Conservation (phyloP, 2,888 invertebrate species). For the Camponotus fellah region DNA sequence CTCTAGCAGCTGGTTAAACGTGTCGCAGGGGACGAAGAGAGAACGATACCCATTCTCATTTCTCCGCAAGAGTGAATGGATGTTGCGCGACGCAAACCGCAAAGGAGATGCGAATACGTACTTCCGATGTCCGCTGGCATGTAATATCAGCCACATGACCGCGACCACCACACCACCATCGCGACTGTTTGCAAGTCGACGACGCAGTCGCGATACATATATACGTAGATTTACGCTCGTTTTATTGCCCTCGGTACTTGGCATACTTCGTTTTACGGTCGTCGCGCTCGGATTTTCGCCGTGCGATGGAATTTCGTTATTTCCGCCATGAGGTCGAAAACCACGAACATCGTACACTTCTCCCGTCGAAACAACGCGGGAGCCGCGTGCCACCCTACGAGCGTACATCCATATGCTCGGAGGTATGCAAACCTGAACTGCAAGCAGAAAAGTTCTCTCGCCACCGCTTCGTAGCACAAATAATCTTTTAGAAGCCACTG, state of each 20-base stretch:
- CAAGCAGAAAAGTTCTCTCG: not conserved
- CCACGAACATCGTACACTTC: constrained; percentile 48
- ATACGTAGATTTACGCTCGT: constrained; percentile 67
- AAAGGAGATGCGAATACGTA: constrained; percentile 66
- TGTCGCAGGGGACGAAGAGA: not conserved
- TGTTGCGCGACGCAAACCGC: constrained; percentile 71
- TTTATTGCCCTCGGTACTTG: constrained; percentile 72
- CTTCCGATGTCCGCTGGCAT: constrained; percentile 45
- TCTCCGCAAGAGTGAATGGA: constrained; percentile 67
- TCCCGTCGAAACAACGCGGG: constrained; percentile 32
- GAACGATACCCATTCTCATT: constrained; percentile 72
- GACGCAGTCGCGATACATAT: constrained; percentile 53
- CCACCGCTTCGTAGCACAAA: constrained; percentile 8
- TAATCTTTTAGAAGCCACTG: constrained; percentile 10
- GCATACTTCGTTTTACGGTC: constrained; percentile 68
- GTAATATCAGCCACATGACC: constrained; percentile 54
- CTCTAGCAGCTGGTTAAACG: not conserved
- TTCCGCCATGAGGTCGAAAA: constrained; percentile 54
- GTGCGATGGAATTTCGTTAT: constrained; percentile 75
- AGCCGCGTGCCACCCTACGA: constrained; percentile 52
- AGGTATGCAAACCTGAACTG: constrained; percentile 24
- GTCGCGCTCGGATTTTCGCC: constrained; percentile 71
- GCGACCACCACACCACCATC: constrained; percentile 45
- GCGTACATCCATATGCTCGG: constrained; percentile 56
- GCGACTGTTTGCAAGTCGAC: constrained; percentile 51